These are phyloP conservation scores for Elanoides forficatus DNA, from an alignment of 2,113 vertebrate species.

Conservation along the genomic window DNA sequence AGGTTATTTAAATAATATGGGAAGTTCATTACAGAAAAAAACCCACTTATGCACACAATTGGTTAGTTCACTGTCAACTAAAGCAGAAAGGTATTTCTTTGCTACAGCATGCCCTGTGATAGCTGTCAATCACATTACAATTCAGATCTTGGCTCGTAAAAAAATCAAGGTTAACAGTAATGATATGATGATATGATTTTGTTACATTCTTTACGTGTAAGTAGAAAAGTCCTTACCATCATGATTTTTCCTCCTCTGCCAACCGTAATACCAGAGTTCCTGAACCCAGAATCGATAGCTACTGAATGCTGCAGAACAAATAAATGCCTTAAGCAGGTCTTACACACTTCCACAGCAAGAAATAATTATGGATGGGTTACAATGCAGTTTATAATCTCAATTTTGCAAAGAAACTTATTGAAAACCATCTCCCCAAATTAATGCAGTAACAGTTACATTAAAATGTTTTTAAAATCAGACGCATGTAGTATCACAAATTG, in stretches of 20 bases:
- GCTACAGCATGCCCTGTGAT: background rate
- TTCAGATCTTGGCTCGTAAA: background rate
- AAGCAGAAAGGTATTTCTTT: background rate
- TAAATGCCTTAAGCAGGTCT: background rate
- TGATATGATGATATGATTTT: accelerated
- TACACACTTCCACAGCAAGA: background rate
- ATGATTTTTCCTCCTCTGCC: conserved; percentile 89
- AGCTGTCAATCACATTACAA: background rate
- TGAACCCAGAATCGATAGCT: conserved; percentile 88
- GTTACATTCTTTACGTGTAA: background rate
- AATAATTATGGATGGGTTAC: background rate
- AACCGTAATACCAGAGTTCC: conserved; percentile 92
- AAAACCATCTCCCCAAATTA: background rate
- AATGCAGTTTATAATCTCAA: accelerated
- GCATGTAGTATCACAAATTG: background rate
- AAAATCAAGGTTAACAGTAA: background rate
- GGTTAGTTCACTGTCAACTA: background rate
- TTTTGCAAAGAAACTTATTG: background rate
- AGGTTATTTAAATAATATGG: background rate
- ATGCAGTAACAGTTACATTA: background rate
- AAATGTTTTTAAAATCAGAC: background rate
- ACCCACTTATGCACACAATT: accelerated
- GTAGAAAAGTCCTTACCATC: conserved; percentile 73
- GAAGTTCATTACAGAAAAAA: background rate
- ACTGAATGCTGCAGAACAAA: conserved; percentile 79